Conservation (phyloP, 2,113 vertebrate genomes). For the Labeo rohita region DNA sequence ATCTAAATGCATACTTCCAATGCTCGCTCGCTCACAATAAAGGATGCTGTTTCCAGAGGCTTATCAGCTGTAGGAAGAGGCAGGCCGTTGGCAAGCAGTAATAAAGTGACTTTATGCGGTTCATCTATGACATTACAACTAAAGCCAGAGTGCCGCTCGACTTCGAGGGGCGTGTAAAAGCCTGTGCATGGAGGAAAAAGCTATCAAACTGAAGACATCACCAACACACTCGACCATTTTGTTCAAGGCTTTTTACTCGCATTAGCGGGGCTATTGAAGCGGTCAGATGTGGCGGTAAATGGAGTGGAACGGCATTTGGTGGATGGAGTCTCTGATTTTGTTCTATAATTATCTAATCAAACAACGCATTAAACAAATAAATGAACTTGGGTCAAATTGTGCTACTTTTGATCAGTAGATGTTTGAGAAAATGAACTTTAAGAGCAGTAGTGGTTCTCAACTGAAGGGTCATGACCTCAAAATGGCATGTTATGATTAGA, state of each 20-base stretch:
- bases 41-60: neutral
- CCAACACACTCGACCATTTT: neutral
- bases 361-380: conserved; percentile 19
- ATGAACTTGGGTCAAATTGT: conserved; percentile 8
- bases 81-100: conserved; percentile 2
- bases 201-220: conserved; percentile 34
- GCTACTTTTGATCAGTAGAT: neutral
- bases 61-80: conserved; percentile 12
- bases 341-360: conserved; percentile 51
- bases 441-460: neutral
- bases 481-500: neutral
- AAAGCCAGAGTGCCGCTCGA: conserved; percentile 18
- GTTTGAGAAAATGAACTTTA: conserved; percentile 16
- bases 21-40: neutral
- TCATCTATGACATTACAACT: conserved; percentile 6
- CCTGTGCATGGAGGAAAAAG: conserved; percentile 3
- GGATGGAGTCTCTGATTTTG: conserved; percentile 24
- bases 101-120: conserved; percentile 43
- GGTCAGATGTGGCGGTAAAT: conserved; percentile 8
- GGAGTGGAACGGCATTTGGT: conserved; percentile 24
- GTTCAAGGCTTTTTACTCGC: conserved; percentile 19
- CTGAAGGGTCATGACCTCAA: neutral
- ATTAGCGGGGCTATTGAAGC: conserved; percentile 22
- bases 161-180: conserved; percentile 14
- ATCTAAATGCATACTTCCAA: neutral